These are phyloP conservation scores for Harpalus rufipes DNA, from an alignment of 2,888 invertebrate genomes.

Conservation along the genomic window DNA sequence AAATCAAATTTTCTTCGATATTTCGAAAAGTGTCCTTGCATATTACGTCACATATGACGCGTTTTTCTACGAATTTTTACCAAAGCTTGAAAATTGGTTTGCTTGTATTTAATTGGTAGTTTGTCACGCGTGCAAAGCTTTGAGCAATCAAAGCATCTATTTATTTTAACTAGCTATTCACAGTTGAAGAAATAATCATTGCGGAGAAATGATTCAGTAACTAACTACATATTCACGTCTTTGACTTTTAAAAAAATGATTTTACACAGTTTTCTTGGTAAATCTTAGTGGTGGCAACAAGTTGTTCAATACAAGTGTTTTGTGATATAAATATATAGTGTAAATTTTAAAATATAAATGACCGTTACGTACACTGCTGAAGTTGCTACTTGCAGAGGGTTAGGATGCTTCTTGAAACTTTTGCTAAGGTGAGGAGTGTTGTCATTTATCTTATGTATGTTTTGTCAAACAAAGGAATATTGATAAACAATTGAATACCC, in stretches of 20 bases:
- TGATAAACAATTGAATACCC: constrained; percentile 35
- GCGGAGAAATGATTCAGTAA: constrained; percentile 36
- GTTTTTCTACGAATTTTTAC: constrained; percentile 59
- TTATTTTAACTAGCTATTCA: constrained; percentile 53
- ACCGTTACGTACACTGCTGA: constrained; percentile 92
- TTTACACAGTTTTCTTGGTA: constrained; percentile 13
- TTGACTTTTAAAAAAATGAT: constrained; percentile 47
- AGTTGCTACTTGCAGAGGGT: constrained; percentile 91
- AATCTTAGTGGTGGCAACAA: constrained; percentile 29
- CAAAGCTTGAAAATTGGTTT: constrained; percentile 45
- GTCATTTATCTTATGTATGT: constrained; percentile 49
- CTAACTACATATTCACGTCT: constrained; percentile 22
- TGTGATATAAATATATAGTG: constrained; percentile 41
- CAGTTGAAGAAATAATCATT: constrained; percentile 21
- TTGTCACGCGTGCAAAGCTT: constrained; percentile 62
- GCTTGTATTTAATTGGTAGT: constrained; percentile 61
- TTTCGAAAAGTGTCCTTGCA: constrained; percentile 58
- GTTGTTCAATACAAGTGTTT: constrained; percentile 25
- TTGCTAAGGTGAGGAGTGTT: constrained; percentile 83
- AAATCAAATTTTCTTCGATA: constrained; percentile 18
- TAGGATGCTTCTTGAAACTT: constrained; percentile 93
- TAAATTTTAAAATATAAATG: constrained; percentile 78
- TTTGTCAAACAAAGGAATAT: constrained; percentile 23
- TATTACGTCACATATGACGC: constrained; percentile 64
- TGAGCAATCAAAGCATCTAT: constrained; percentile 58